phyloP scores from a whole-genome alignment of 2,888 invertebrate genomes.

The Melanophora roralis region DNA sequence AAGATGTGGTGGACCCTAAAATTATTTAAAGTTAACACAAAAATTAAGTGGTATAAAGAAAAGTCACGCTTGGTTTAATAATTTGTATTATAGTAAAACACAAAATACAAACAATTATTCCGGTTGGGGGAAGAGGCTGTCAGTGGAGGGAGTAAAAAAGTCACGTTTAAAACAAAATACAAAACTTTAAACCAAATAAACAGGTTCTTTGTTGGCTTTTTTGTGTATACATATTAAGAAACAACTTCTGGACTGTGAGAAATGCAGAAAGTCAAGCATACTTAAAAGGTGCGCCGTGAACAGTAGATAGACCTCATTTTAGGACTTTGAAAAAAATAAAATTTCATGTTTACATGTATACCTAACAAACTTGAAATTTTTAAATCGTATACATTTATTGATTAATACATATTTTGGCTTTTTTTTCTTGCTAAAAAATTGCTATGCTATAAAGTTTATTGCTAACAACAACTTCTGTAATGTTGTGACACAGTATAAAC shows the following conservation, averaged over 20 bases:
- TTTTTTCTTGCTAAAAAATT: background rate
- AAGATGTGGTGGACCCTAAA: constrained; percentile 27
- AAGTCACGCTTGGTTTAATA: constrained; percentile 40
- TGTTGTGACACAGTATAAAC: background rate
- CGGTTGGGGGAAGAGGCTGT: background rate
- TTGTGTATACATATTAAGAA: background rate
- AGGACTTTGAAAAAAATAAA: constrained; percentile 46
- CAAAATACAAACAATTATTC: background rate
- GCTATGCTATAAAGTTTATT: constrained; percentile 46
- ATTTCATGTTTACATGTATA: constrained; percentile 45
- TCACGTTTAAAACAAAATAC: background rate
- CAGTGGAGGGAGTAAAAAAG: background rate
- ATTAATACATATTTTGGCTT: constrained; percentile 24
- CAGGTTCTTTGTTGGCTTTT: constrained; percentile 26
- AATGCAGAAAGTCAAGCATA: constrained; percentile 38
- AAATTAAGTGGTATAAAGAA: constrained; percentile 21
- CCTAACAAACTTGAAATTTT: constrained; percentile 24
- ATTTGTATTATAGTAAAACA: constrained; percentile 39
- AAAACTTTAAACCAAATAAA: constrained; percentile 20
- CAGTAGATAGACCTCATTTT: constrained; percentile 39
- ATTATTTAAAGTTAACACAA: background rate
- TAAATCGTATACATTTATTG: constrained; percentile 24
- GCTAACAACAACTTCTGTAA: constrained; percentile 23
- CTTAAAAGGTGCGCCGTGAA: constrained; percentile 40
- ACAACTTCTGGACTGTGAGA: constrained; percentile 20